Conservation (phyloP, 2,888 invertebrate genomes). For the Tiliacea citrago region DNA sequence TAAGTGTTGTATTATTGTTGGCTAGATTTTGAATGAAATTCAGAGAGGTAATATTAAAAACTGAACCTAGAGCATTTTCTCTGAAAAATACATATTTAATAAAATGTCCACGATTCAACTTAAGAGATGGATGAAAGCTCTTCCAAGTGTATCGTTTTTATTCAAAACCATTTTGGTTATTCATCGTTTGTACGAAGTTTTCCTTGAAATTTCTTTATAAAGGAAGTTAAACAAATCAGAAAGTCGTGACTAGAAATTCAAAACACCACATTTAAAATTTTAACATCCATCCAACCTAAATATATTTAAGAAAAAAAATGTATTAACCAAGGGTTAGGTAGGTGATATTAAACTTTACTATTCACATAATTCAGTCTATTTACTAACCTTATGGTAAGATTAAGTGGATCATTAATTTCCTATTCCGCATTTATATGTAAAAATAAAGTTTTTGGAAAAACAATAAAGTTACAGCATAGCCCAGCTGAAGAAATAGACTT, state of each 20-base stretch:
- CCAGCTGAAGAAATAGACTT: constrained; percentile 10
- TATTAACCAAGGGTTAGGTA: not conserved
- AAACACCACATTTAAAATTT: constrained; percentile 23
- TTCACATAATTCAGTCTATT: not conserved
- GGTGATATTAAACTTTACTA: too few relatives aligned
- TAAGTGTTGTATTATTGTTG: not conserved
- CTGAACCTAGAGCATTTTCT: constrained; percentile 8
- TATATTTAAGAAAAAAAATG: not conserved
- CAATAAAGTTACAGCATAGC: not conserved
- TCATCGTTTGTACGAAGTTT: constrained; percentile 37
- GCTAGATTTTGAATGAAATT: not conserved
- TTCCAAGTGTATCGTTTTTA: constrained; percentile 41
- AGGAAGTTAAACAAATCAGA: constrained; percentile 45
- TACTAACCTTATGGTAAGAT: not conserved
- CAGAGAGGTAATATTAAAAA: constrained; percentile 25
- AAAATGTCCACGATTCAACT: constrained; percentile 37
- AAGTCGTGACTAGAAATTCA: constrained; percentile 37
- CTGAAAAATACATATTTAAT: constrained; percentile 15
- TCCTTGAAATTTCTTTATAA: constrained; percentile 31
- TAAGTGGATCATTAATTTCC: not conserved
- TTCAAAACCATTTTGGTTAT: constrained; percentile 41
- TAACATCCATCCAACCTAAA: constrained; percentile 1
- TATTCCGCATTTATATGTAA: not conserved
- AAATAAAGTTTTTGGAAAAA: not conserved
- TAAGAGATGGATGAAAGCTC: constrained; percentile 43